phyloP scores from a whole-genome alignment of 2,888 invertebrate genomes.

The Acheta domesticus region DNA sequence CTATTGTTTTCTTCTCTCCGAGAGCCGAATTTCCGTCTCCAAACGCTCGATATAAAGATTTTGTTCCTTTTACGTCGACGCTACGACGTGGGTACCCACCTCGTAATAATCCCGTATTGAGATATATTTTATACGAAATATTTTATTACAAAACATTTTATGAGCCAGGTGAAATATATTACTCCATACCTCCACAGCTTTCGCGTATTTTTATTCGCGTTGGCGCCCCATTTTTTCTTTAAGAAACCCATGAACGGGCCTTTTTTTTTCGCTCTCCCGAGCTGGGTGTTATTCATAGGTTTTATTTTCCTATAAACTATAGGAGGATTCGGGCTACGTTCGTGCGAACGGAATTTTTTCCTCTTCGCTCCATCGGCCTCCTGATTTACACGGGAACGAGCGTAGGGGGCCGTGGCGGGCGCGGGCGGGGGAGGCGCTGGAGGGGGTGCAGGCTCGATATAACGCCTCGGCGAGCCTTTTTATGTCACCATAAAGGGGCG shows the following conservation, averaged over 20 bases:
- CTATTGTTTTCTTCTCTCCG: too few species aligned
- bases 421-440: neutral
- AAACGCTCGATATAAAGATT: too few species aligned
- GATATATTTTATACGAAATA: neutral
- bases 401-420: neutral
- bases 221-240: neutral
- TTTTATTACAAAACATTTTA: constrained; percentile 18
- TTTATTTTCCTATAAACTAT: constrained; percentile 18
- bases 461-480: neutral
- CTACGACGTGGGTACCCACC: neutral
- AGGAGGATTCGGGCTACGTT: constrained; percentile 4
- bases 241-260: neutral
- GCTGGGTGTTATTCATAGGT: constrained; percentile 1
- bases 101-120: constrained; percentile 8
- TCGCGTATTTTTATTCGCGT: neutral
- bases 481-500: neutral
- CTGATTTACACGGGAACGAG: neutral
- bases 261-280: neutral
- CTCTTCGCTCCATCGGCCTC: constrained; percentile 1
- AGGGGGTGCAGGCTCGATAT: neutral
- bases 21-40: too few species aligned
- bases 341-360: neutral
- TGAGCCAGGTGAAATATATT: neutral
- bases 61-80: too few species aligned
- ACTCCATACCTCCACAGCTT: neutral